Evolutionary conservation across 2,113 vertebrate genomes (phyloP).

Genomic region (Planiliza haematocheilus): DNA sequence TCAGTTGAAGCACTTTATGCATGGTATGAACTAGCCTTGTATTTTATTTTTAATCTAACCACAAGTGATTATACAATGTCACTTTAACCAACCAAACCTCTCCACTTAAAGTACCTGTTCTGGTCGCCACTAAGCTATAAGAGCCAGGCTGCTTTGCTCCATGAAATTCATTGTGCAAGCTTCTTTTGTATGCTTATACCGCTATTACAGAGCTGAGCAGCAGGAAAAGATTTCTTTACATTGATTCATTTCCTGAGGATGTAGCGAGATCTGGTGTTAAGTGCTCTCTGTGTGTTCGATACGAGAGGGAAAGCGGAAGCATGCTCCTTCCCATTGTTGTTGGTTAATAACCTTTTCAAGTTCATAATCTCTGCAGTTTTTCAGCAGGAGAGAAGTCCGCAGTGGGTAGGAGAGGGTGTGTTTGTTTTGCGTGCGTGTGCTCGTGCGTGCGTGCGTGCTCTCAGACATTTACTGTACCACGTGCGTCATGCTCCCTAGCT

Average conservation of each 20-base stretch:
- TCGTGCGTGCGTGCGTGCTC: slow-evolving; percentile 10
- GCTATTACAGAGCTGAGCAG: slow-evolving; percentile 22
- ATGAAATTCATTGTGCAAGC: not conserved
- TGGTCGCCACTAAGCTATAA: not conserved
- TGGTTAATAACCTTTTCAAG: slow-evolving; percentile 55
- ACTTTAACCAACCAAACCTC: too few species aligned
- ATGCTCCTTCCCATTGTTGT: slow-evolving; percentile 63
- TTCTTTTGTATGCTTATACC: not conserved
- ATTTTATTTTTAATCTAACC: not conserved
- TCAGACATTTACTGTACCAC: slow-evolving; percentile 48
- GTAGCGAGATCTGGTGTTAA: slow-evolving; percentile 21
- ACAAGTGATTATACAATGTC: too few species aligned
- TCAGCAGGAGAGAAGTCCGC: slow-evolving; percentile 63
- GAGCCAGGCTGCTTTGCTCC: not conserved
- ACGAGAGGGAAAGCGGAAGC: slow-evolving; percentile 64
- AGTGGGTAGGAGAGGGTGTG: slow-evolving; percentile 31
- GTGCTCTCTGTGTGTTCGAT: slow-evolving; percentile 5
- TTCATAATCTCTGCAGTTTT: slow-evolving; percentile 59
- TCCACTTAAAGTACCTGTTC: not conserved
- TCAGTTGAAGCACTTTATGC: too few species aligned
- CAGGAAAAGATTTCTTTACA: slow-evolving; percentile 17
- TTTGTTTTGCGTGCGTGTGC: slow-evolving; percentile 26
- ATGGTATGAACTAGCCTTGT: not conserved
- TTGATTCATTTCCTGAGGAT: slow-evolving; percentile 29
- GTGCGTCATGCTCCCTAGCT: slow-evolving; percentile 45